Evolutionary conservation across 2,113 vertebrate genomes (phyloP).

Genomic region (Raja brachyura): DNA sequence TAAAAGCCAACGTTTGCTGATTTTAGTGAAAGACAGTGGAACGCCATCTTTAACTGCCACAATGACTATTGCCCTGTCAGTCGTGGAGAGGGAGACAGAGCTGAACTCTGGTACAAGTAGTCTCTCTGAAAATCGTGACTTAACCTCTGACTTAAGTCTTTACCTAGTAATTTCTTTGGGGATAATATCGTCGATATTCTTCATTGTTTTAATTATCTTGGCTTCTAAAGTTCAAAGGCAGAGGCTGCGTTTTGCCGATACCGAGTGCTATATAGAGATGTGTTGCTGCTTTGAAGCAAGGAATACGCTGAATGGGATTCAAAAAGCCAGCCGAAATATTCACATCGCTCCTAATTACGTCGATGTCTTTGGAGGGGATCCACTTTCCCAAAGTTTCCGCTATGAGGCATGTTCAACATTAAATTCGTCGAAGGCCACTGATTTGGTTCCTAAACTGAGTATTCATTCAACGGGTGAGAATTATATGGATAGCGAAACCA

Average conservation of each 20-base stretch:
- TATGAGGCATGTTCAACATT: constrained; percentile 77
- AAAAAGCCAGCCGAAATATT: background rate
- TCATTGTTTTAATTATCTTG: constrained; percentile 61
- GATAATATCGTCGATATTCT: constrained; percentile 69
- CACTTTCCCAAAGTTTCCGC: constrained; percentile 55
- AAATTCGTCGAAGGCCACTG: constrained; percentile 74
- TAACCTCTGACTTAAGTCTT: constrained; percentile 52
- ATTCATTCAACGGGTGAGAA: constrained; percentile 51
- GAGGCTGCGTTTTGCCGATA: constrained; percentile 40
- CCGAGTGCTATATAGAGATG: constrained; percentile 43
- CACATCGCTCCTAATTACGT: constrained; percentile 63
- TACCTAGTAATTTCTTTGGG: constrained; percentile 62
- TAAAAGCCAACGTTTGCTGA: background rate
- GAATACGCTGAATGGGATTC: constrained; percentile 47
- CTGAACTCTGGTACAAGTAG: constrained; percentile 55
- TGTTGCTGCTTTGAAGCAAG: constrained; percentile 65
- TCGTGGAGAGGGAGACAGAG: constrained; percentile 41
- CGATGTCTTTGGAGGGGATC: constrained; percentile 64
- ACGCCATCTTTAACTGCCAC: background rate
- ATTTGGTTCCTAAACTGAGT: constrained; percentile 80
- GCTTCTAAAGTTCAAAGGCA: constrained; percentile 64
- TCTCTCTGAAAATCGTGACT: constrained; percentile 51
- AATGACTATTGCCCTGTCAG: background rate
- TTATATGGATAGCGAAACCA: background rate
- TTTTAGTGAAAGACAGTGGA: background rate